These are phyloP conservation scores for Poecilia gillii DNA, from an alignment of 2,797 vertebrate species.

Conservation along the genomic window DNA sequence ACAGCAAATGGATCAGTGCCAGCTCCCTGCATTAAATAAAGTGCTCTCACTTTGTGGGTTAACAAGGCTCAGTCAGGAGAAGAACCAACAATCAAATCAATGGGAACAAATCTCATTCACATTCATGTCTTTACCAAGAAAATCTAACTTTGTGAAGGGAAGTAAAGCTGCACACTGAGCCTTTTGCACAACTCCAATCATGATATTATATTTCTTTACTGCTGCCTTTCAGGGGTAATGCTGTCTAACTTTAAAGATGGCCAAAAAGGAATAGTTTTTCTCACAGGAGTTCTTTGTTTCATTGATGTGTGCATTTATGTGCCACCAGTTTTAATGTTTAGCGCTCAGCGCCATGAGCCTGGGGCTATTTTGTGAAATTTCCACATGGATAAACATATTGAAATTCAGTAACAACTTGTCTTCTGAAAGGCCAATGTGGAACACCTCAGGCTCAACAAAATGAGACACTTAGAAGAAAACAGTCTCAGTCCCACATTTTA, in stretches of 20 bases:
- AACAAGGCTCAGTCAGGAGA: conserved; percentile 63
- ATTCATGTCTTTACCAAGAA: conserved; percentile 44
- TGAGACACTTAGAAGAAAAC: neutral
- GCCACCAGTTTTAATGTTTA: neutral
- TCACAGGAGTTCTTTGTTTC: neutral
- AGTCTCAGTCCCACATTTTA: neutral
- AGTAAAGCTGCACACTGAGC: neutral
- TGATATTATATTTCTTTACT: neutral
- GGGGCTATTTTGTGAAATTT: neutral
- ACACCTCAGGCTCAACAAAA: neutral
- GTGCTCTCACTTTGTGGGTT: conserved; percentile 72
- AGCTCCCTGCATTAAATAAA: conserved; percentile 75
- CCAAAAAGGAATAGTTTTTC: neutral
- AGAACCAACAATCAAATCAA: conserved; percentile 42
- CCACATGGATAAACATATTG: neutral
- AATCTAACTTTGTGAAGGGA: conserved; percentile 32
- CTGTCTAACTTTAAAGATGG: neutral
- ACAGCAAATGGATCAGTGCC: conserved; percentile 64
- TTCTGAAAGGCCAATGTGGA: neutral
- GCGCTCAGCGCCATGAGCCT: neutral
- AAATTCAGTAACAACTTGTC: neutral
- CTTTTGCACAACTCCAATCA: neutral
- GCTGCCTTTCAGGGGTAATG: neutral
- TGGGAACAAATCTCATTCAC: conserved; percentile 63
- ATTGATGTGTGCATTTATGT: neutral